Base-by-base conservation (phyloP, 2,888 invertebrate species). In the Tiliacea citrago region DNA sequence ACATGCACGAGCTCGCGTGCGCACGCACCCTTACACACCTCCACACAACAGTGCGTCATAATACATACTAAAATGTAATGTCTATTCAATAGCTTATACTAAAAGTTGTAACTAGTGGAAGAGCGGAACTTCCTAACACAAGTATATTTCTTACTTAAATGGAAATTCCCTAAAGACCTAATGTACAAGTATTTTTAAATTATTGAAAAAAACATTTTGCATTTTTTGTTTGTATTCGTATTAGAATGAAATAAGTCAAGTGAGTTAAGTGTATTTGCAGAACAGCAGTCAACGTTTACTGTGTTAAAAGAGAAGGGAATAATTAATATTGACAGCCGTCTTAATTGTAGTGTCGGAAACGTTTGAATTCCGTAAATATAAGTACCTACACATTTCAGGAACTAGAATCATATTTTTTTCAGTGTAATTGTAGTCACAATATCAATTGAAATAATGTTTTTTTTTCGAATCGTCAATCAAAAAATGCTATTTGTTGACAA, bases 361-460 rank as follows among this genome's bases (percentile, higher is more conserved):
- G 51, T 73, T 68, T 62, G 66, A 70, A 75, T 82, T 84, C 72
- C 73, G 76, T 75, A 79, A 84, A 84, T 78, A 84, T 78, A 77
- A 39, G 21, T 61, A 49, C 42, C n/a, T n/a, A n/a, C n/a, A 51
- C 68, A 75, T 84, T 84, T 80, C 76, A 84, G 84, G 75, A 82
- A 80, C 81, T 57, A 21, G 0, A 49, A 42, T 60, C 24, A 4
- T 18, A 3, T 66, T 71, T 71, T n/a, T 58, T 71, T 35, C 42
- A 58, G 74, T 51, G 12, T 57, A 58, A 70, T 68, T 74, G 60
- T 71, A 49, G 45, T 68, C 9, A 39, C 51, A 73, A 67, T 62
- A 68, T 8, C 24, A 29, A 49, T 68, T 66, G 49, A 55, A 42
- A 57, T 67, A 57, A 42, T 51, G 21, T 4, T 0, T 45, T 67